Percentiles rank a stretch among this genome's conserved stretches.
phyloP scores from a whole-genome alignment of 2,113 vertebrate species.

The Onychorhynchus coronatus region DNA sequence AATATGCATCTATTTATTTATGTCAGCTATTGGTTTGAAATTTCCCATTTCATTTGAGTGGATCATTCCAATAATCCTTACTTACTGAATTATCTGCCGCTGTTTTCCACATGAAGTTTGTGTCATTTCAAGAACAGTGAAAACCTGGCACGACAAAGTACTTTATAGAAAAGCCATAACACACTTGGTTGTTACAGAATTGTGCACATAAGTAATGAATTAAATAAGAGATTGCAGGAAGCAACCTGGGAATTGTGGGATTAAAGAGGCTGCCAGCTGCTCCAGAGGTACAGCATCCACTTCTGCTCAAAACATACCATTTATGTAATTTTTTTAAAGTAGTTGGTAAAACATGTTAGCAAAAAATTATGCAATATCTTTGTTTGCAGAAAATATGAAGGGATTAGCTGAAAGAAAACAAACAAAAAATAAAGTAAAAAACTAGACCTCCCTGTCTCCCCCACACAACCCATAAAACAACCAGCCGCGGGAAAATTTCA shows the following conservation, averaged over 20 bases:
- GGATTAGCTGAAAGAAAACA: background rate
- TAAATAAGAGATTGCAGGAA: background rate
- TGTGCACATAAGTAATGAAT: background rate
- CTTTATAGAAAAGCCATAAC: background rate
- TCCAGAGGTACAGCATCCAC: background rate
- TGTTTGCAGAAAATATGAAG: background rate
- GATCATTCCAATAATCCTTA: background rate
- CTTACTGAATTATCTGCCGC: background rate
- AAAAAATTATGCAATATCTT: background rate
- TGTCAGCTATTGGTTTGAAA: background rate
- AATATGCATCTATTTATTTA: background rate
- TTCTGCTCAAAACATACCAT: background rate
- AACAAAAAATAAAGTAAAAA: background rate
- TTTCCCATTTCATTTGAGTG: background rate
- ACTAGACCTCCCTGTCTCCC: background rate
- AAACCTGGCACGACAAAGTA: background rate
- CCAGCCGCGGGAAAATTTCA: background rate
- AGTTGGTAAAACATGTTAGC: background rate
- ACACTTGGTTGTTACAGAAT: background rate
- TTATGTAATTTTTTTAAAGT: background rate
- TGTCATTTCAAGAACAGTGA: background rate
- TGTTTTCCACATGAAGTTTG: background rate
- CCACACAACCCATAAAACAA: background rate
- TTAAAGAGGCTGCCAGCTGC: background rate
- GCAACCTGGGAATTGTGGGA: background rate